Evolutionary conservation across 2,797 vertebrate species (phyloP).

Genomic region (Luscinia megarhynchos): DNA sequence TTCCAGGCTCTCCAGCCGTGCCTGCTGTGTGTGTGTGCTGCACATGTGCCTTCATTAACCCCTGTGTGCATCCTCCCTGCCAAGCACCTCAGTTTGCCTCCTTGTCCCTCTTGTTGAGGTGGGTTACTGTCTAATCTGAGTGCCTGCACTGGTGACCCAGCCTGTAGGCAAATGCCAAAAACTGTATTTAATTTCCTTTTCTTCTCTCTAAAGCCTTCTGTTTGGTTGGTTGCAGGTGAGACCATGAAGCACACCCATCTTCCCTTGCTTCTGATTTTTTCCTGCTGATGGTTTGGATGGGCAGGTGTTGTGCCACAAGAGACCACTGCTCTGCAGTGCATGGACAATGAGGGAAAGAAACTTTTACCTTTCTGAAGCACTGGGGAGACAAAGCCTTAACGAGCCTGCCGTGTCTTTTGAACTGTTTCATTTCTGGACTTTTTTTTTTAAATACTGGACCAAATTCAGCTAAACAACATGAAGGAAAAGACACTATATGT

Average conservation of each 20-base stretch:
- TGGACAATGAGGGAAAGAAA: conserved; percentile 46
- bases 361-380: conserved; percentile 73
- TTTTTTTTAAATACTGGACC: conserved; percentile 76
- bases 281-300: background rate
- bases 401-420: conserved; percentile 82
- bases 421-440: conserved; percentile 77
- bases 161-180: background rate
- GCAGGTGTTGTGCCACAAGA: conserved; percentile 72
- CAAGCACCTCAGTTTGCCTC: background rate
- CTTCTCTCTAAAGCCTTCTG: background rate
- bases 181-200: background rate
- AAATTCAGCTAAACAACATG: conserved; percentile 59
- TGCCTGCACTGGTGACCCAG: background rate
- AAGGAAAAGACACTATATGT: conserved; percentile 53
- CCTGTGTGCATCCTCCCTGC: accelerated
- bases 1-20: background rate
- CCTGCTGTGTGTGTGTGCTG: background rate
- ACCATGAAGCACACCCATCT: conserved; percentile 70
- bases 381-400: conserved; percentile 88
- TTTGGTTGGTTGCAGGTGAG: conserved; percentile 77
- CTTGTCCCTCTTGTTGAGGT: accelerated
- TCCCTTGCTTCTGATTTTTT: conserved; percentile 81
- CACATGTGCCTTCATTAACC: accelerated
- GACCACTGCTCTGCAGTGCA: conserved; percentile 51
- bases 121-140: background rate